Percentiles rank a stretch among this genome's conserved stretches.
phyloP scores from a whole-genome alignment of 2,797 vertebrate genomes.

The Sebastes diaconus region DNA sequence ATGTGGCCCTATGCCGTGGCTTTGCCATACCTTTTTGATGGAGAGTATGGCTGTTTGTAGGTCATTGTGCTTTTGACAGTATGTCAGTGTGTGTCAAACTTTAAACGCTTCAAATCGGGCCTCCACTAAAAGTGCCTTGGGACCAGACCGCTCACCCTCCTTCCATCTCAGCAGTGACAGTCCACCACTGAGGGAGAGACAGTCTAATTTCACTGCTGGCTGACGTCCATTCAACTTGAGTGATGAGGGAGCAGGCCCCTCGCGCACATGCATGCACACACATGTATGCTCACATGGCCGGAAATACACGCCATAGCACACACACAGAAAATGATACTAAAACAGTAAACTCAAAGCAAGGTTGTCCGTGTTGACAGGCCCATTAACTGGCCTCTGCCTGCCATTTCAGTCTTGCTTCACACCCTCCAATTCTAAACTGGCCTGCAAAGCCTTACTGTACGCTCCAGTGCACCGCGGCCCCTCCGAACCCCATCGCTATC shows the following conservation, averaged over 20 bases:
- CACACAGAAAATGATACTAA: slow-evolving; percentile 49
- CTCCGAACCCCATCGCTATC: slow-evolving; percentile 30
- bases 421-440: slow-evolving; percentile 62
- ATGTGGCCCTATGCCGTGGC: slow-evolving; percentile 14
- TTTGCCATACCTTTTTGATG: slow-evolving; percentile 53
- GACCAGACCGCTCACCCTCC: slow-evolving; percentile 69
- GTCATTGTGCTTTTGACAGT: slow-evolving; percentile 77
- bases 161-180: slow-evolving; percentile 72
- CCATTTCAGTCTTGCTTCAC: slow-evolving; percentile 65
- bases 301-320: slow-evolving; percentile 8
- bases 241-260: slow-evolving; percentile 70
- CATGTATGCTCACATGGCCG: slow-evolving; percentile 17
- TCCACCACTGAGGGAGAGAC: slow-evolving; percentile 70
- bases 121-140: slow-evolving; percentile 66
- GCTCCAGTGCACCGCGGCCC: slow-evolving; percentile 58
- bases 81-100: slow-evolving; percentile 76
- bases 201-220: slow-evolving; percentile 82
- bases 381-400: slow-evolving; percentile 76
- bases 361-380: slow-evolving; percentile 76
- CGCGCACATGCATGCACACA: slow-evolving; percentile 35
- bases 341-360: slow-evolving; percentile 61
- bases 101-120: slow-evolving; percentile 71
- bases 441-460: slow-evolving; percentile 56
- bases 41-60: slow-evolving; percentile 68
- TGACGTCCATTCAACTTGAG: slow-evolving; percentile 73